phyloP scores from a whole-genome alignment of 2,888 invertebrate genomes.

The Epicampocera succincta region DNA sequence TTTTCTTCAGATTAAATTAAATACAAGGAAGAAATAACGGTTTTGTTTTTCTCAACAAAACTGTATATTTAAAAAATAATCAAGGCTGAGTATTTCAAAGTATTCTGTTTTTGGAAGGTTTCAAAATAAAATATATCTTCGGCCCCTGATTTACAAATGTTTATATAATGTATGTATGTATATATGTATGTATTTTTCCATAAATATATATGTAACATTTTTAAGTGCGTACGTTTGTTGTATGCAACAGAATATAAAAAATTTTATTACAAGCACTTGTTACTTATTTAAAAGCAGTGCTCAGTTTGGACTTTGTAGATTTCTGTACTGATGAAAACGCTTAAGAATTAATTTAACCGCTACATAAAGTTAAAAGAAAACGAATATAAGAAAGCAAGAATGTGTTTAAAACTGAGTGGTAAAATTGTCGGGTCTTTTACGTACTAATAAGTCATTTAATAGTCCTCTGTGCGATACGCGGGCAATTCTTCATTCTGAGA shows the following conservation, averaged over 20 bases:
- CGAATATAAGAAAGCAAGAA: conserved; percentile 26
- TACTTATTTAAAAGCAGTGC: conserved; percentile 39
- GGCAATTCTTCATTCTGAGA: no score
- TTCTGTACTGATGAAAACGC: conserved; percentile 44
- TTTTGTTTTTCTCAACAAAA: no score
- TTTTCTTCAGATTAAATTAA: no score
- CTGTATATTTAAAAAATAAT: no score
- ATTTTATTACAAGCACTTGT: conserved; percentile 52
- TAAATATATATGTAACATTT: background rate
- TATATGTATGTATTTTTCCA: no score
- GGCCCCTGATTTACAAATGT: no score
- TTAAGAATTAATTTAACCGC: conserved; percentile 65
- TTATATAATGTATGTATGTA: background rate
- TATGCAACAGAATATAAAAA: conserved; percentile 24
- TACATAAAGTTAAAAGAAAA: conserved; percentile 48
- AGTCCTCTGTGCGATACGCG: no score
- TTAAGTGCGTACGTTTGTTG: background rate
- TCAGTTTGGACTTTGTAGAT: conserved; percentile 9
- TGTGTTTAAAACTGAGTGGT: background rate
- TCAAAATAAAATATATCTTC: no score
- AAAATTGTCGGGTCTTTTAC: background rate
- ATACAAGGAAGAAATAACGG: no score
- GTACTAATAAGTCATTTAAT: no score
- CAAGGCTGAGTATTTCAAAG: no score
- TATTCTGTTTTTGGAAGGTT: no score